Base-by-base conservation (phyloP, 2,888 invertebrate genomes). In the Nebria brevicollis region DNA sequence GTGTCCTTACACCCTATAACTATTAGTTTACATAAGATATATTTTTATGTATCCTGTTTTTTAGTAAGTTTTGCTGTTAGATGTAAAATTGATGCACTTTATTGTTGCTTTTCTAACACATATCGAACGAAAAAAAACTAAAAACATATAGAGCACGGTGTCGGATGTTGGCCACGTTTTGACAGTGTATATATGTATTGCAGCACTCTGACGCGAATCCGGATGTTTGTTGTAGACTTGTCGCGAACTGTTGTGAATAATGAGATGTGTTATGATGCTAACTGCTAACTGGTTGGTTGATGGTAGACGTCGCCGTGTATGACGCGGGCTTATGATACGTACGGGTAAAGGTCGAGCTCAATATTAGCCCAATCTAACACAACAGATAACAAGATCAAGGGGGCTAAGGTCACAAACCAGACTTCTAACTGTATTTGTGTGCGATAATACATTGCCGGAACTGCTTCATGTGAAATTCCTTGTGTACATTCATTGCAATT, bases 371-470 rank as follows among this genome's bases (percentile, higher is more conserved):
- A 84, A 84, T 84, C 82, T 84, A 83, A 83, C 83, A 83, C 77
- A 66, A 83, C 64, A 82, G 86, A 86, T 86, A 86, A 86, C 82
- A 84, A 84, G 84, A 84, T 85, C 85, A 85, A 83, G 83, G 84
- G 84, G 84, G 85, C 84, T 83, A 85, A 85, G 84, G 84, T 84
- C 80, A 80, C 64, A 70, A 72, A 70, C 15, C 25, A 54, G 75
- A 75, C 75, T 75, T 70, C 20, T 70, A 70, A 54, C 1, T 54
- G 13, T 54, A 54, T 54, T 54, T 54, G 54, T 54, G 54, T 54
- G 54, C 54, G 13, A 54, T 13, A 6, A 54, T 54, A 54, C 54
- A 6, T 54, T 54, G 54, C 54, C 54, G 7, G 54, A 54, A 54
- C 54, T 54, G 7, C 8, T 54, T 54, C 54, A 11, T 54, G 13